These are phyloP conservation scores for Leucoraja erinaceus DNA, from an alignment of 2,113 vertebrate genomes.

Conservation along the genomic window DNA sequence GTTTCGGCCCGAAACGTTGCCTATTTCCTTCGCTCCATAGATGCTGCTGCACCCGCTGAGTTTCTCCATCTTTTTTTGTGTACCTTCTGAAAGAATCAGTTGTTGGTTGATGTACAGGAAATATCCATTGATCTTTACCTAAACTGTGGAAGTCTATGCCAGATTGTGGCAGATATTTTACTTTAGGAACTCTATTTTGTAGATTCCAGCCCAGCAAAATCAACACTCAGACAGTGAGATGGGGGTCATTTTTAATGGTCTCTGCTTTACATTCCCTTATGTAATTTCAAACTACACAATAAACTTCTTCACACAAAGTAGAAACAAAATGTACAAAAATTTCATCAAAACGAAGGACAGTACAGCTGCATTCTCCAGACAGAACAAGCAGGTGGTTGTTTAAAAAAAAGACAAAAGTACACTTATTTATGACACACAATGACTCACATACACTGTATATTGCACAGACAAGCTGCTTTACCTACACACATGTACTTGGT, in stretches of 20 bases:
- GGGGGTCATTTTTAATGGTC: slow-evolving; percentile 25
- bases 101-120: not conserved
- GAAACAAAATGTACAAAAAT: slow-evolving; percentile 38
- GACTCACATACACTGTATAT: slow-evolving; percentile 31
- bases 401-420: slow-evolving; percentile 7
- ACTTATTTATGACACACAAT: slow-evolving; percentile 30
- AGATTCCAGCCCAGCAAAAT: not conserved
- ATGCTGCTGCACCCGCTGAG: too few species aligned
- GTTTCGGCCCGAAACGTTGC: too few species aligned
- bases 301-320: slow-evolving; percentile 36
- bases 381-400: slow-evolving; percentile 22
- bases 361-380: slow-evolving; percentile 27
- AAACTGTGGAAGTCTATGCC: not conserved
- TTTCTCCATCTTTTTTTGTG: too few species aligned
- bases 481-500: slow-evolving; percentile 29
- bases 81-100: not conserved
- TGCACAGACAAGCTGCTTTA: slow-evolving; percentile 25
- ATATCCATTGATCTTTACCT: not conserved
- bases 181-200: not conserved
- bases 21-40: too few species aligned
- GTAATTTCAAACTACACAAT: slow-evolving; percentile 36
- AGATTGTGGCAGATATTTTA: not conserved
- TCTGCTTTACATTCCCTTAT: slow-evolving; percentile 38
- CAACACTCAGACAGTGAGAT: not conserved
- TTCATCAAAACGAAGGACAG: slow-evolving; percentile 36